Evolutionary conservation across 2,888 invertebrate species (phyloP), one percentile per base, ranked within the genome.

Genomic region (Sylvicola cinctus): DNA sequence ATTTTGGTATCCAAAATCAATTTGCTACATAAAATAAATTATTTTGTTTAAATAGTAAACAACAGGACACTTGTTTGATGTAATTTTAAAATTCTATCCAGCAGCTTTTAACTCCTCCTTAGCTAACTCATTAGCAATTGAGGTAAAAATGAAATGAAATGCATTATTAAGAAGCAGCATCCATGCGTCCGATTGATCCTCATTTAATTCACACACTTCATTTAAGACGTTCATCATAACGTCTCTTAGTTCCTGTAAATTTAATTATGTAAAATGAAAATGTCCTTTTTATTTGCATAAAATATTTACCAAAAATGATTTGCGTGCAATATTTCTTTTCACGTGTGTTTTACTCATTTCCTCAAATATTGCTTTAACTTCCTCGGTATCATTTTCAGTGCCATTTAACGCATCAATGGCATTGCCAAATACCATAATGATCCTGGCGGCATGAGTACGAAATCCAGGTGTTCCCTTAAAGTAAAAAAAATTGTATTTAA

Each of bases 381-480:
- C 48, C 14, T 49, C 43, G 30, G 44, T 42, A 29, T 45, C 48
- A 20, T 49, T 49, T n/a, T n/a, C n/a, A 35, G 52, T 52, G 33
- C 48, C 41, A 10, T 50, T 54, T 15, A 55, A 33, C 8, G 33
- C 30, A 8, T 32, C 44, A 23, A 57, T 47, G 15, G 55, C 50
- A 8, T 55, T 51, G 36, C 55, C 51, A 28, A 57, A 54, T 2
- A 52, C 45, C 31, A 49, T 48, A n/a, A 56, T 49, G 26, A 57
- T 52, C 10, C 51, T 48, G 17, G 46, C 41, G 2, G 55, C 52
- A 41, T 57, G 57, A 1, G 50, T 49, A 20, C 47, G 49, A 32
- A 57, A 57, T 20, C 49, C 51, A 16, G 50, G 36, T 39, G 54
- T 52, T 14, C 38, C 40, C 57, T 57, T n/a, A n/a, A n/a, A n/a